These are phyloP conservation scores for Lamellibrachia satsuma DNA, from an alignment of 2,888 invertebrate species.

Conservation along the genomic window DNA sequence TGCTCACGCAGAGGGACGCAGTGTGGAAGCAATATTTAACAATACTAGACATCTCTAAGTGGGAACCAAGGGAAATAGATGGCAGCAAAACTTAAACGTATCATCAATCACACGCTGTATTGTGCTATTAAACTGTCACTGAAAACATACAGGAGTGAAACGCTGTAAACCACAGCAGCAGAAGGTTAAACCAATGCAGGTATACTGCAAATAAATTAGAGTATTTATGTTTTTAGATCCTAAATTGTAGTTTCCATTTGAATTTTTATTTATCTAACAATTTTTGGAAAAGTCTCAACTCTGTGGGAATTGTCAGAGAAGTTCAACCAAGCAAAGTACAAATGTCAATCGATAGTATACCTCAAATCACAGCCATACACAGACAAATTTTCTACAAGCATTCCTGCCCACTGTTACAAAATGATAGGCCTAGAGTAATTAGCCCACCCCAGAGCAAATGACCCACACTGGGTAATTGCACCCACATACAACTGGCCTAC, in stretches of 20 bases:
- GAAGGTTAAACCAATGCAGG: not conserved
- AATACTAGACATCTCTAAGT: not conserved
- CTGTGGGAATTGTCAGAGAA: not conserved
- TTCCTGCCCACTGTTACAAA: not conserved
- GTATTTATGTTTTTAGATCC: not conserved
- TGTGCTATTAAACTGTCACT: not conserved
- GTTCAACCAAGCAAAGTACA: not conserved
- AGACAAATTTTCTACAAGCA: not conserved
- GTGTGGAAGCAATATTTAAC: not conserved
- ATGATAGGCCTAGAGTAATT: not conserved
- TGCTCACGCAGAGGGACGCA: not conserved
- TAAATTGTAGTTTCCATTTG: not conserved
- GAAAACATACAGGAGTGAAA: not conserved
- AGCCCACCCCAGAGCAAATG: not conserved
- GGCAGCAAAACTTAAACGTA: not conserved
- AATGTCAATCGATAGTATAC: not conserved
- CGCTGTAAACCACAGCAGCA: not conserved
- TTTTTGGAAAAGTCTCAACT: not conserved
- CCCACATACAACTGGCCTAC: not conserved
- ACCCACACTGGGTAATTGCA: not conserved
- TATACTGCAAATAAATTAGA: not conserved
- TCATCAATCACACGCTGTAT: not conserved
- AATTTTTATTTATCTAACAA: not conserved
- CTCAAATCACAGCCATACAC: not conserved
- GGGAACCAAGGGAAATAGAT: not conserved